phyloP scores from a whole-genome alignment of 2,113 vertebrate genomes.

The Heloderma charlesbogerti region DNA sequence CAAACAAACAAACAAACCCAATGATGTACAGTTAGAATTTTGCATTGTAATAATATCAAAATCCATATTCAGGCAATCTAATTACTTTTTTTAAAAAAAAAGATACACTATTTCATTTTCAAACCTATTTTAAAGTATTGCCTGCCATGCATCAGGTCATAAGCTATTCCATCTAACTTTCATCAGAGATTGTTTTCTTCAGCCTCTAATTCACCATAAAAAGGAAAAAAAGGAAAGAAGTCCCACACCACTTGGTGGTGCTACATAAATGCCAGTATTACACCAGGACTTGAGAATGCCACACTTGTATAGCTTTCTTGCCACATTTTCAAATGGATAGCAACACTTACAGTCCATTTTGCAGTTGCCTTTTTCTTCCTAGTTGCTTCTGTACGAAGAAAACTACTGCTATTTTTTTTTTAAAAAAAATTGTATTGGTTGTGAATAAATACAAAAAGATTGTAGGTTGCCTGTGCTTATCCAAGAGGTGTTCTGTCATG shows the following conservation, averaged over 20 bases:
- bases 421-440: not conserved
- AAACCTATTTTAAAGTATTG: conserved; percentile 32
- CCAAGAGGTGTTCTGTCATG: conserved; percentile 21
- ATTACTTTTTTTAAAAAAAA: conserved; percentile 61
- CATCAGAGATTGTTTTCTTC: conserved; percentile 21
- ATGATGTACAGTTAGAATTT: conserved; percentile 35
- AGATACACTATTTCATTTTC: conserved; percentile 38
- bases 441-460: conserved; percentile 30
- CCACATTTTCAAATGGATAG: not conserved
- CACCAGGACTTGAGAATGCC: not conserved
- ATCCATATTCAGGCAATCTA: conserved; percentile 35
- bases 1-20: not conserved
- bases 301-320: not conserved
- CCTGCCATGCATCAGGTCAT: conserved; percentile 14
- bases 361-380: not conserved
- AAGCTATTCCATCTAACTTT: not conserved
- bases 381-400: not conserved
- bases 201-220: not conserved
- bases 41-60: conserved; percentile 57
- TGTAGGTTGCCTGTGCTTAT: not conserved
- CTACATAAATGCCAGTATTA: not conserved
- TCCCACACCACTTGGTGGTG: not conserved
- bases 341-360: conserved; percentile 8
- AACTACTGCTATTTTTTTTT: conserved; percentile 19
- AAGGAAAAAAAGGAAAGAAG: not conserved